Conservation (phyloP, 2,888 invertebrate species). For the Cantharis rufa region DNA sequence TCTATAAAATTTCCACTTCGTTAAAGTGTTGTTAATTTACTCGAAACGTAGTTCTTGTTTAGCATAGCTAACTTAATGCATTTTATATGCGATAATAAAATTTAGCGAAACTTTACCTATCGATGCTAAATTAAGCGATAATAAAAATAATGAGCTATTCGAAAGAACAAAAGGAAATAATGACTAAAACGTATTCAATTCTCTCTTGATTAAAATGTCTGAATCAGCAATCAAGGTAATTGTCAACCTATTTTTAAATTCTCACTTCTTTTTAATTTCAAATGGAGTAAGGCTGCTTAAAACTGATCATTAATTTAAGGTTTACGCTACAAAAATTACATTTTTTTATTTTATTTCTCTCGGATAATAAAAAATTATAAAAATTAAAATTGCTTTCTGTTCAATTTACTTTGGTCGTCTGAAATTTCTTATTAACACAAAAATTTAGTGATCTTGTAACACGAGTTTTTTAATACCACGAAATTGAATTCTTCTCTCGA, state of each 20-base stretch:
- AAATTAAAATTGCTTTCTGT: neutral
- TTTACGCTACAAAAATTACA: neutral
- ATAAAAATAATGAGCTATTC: slow-evolving; percentile 14
- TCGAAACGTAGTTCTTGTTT: neutral
- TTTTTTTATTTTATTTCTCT: neutral
- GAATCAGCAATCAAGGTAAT: slow-evolving; percentile 26
- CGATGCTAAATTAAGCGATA: slow-evolving; percentile 15
- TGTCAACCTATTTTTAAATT: slow-evolving; percentile 22
- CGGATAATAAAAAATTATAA: neutral
- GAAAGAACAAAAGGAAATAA: slow-evolving; percentile 5
- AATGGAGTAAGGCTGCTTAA: neutral
- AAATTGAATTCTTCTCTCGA: neutral
- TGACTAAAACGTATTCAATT: slow-evolving; percentile 14
- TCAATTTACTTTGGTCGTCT: neutral
- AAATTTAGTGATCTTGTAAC: neutral
- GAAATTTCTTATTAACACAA: neutral
- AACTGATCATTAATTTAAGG: neutral
- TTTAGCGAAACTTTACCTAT: slow-evolving; percentile 5
- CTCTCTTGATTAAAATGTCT: slow-evolving; percentile 17
- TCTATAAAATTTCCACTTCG: neutral
- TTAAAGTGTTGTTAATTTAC: neutral
- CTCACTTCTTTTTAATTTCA: slow-evolving; percentile 11
- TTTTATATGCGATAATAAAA: slow-evolving; percentile 4
- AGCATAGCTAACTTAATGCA: neutral
- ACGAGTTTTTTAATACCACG: neutral